These are phyloP conservation scores for Leucophenga varia DNA, from an alignment of 1,140 invertebrate genomes.

Conservation along the genomic window DNA sequence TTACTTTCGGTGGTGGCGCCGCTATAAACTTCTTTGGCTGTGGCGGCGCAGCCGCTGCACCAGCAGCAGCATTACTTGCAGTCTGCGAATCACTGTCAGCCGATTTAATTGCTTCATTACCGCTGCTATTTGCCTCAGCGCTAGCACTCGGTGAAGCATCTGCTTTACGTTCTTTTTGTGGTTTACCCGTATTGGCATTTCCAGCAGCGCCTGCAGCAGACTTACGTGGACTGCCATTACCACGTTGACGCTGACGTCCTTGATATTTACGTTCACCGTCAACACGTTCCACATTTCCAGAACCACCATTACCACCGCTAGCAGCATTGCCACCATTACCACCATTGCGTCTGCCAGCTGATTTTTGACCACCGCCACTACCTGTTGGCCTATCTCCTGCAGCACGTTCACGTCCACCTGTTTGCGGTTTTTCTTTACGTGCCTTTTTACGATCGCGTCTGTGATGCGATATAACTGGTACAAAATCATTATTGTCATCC, in stretches of 20 bases:
- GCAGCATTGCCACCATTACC: constrained; percentile 32
- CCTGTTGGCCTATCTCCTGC: constrained; percentile 12
- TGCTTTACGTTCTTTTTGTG: constrained; percentile 41
- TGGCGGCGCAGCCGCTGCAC: constrained; percentile 13
- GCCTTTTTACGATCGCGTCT: constrained; percentile 58
- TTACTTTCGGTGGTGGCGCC: constrained; percentile 60
- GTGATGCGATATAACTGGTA: constrained; percentile 58
- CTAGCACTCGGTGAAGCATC: constrained; percentile 49
- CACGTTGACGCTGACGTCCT: constrained; percentile 22
- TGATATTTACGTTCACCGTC: constrained; percentile 26
- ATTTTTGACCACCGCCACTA: constrained; percentile 7
- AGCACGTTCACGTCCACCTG: constrained; percentile 27
- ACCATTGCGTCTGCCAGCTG: constrained; percentile 6
- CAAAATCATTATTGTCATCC: constrained; percentile 59
- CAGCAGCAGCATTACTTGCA: constrained; percentile 11
- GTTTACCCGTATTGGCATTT: constrained; percentile 13
- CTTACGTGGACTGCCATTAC: constrained; percentile 45
- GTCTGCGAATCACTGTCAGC: constrained; percentile 28
- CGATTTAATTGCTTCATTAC: constrained; percentile 39
- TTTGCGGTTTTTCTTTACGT: constrained; percentile 43
- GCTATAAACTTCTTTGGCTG: constrained; percentile 59
- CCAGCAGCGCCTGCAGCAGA: constrained; percentile 5
- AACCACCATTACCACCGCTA: constrained; percentile 12
- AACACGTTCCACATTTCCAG: constrained; percentile 15
- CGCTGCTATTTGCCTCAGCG: constrained; percentile 39